These are phyloP conservation scores for Pimpla rufipes DNA, from an alignment of 2,888 invertebrate genomes.

Conservation along the genomic window DNA sequence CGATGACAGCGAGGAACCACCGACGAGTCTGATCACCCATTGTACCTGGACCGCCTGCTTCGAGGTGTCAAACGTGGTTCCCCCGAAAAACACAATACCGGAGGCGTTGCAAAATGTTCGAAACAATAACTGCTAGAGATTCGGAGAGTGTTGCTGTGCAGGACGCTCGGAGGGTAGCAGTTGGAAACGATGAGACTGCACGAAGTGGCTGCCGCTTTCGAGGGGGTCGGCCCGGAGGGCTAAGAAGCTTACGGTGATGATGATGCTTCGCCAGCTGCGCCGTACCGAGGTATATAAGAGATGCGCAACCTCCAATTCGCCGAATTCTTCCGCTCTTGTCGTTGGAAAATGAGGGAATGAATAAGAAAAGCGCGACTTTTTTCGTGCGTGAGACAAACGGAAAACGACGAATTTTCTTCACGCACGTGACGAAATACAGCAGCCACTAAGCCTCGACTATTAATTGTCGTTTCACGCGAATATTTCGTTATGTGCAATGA, in stretches of 20 bases:
- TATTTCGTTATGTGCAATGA: too few relatives aligned
- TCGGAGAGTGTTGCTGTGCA: background rate
- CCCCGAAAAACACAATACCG: background rate
- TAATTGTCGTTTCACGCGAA: too few relatives aligned
- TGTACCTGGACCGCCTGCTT: background rate
- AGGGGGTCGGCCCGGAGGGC: constrained; percentile 50
- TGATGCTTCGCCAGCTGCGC: constrained; percentile 8
- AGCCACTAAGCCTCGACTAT: too few relatives aligned
- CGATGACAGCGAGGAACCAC: background rate
- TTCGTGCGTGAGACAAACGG: constrained; percentile 11
- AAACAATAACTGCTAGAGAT: constrained; percentile 8
- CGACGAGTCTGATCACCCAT: background rate
- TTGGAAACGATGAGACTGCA: constrained; percentile 54
- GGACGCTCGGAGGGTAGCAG: constrained; percentile 16
- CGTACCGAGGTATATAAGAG: constrained; percentile 30
- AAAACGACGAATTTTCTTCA: constrained; percentile 11
- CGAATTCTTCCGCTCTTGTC: background rate
- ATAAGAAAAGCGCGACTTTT: constrained; percentile 1
- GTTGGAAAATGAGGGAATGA: constrained; percentile 30
- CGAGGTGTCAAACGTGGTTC: background rate
- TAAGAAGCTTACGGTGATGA: constrained; percentile 68
- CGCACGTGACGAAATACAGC: background rate
- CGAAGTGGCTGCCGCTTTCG: constrained; percentile 33
- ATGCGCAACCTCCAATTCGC: constrained; percentile 35
- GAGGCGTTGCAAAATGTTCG: background rate